Evolutionary conservation across 2,113 vertebrate genomes (phyloP), one percentile per base, ranked within the genome.

Genomic region (Muntiacus reevesi): DNA sequence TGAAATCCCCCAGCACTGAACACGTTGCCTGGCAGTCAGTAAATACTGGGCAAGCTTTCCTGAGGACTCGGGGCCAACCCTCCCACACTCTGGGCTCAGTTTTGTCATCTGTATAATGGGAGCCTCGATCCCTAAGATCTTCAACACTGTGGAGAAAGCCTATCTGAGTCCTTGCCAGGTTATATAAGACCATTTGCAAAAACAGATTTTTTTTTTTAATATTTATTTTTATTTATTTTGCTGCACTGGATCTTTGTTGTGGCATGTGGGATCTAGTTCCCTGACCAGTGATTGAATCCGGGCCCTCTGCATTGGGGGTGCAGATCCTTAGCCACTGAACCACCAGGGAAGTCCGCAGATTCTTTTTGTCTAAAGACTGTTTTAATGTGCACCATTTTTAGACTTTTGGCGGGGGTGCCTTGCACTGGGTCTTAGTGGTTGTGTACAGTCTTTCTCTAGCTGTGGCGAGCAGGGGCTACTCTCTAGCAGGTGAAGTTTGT

Each of bases 21-120:
- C 33, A 14, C 0, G 0, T 28, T 11, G 25, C 50, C 71, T 52
- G 8, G 28, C 0, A 5, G 12, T 5, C 40, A 28, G 13, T 25
- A 43, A 88, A 55, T 60, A 62, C 1, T 27, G 57, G 55, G 30
- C 78, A 33, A 62, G 14, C 45, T 87, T 15, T 64, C 15, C 71
- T 91, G 40, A 27, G 33, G 50, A 54, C 3, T 27, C 36, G 3
- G 28, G 9, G 33, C 67, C 55, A 4, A 64, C 74, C 21, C 2
- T 67, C 71, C 40, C 9, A 6, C 3, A 25, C 62, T 82, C 74
- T 43, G 57, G 19, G 14, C 82, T 14, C 40, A 25, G 16, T 79
- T 89, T 89, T 89, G 47, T 89, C 93, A 14, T 21, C 83, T 78
- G 17, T 67, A 33, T 74, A 47, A 4, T 74, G 33, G 91, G 28